Conservation (phyloP, 2,888 invertebrate genomes). For the Andrena praecox region DNA sequence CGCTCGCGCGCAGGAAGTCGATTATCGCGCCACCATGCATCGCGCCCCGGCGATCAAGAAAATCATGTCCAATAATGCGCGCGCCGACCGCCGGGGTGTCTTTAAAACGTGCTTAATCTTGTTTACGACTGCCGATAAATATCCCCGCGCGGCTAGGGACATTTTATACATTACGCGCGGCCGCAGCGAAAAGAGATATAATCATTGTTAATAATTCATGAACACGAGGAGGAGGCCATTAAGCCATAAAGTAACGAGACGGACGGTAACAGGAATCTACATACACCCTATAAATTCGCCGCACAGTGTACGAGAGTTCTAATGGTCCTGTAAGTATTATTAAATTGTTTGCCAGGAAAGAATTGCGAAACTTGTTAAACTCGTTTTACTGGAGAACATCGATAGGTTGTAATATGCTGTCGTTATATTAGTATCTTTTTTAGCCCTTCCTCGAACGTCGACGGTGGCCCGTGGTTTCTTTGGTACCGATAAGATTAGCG, state of each 20-base stretch:
- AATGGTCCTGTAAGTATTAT: too few relatives aligned
- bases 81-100: constrained; percentile 26
- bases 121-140: constrained; percentile 3
- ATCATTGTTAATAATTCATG: background rate
- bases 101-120: constrained; percentile 36
- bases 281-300: background rate
- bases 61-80: constrained; percentile 59
- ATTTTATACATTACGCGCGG: background rate
- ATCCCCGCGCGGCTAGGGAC: background rate
- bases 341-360: too few relatives aligned
- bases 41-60: constrained; percentile 51
- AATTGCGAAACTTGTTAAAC: too few relatives aligned
- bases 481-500: too few relatives aligned
- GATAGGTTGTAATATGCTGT: too few relatives aligned
- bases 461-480: too few relatives aligned
- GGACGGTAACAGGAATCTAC: background rate
- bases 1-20: constrained; percentile 60
- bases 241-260: background rate
- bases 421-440: too few relatives aligned
- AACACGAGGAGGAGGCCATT: background rate
- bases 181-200: background rate
- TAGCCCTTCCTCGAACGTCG: too few relatives aligned
- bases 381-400: too few relatives aligned
- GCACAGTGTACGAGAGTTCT: background rate
- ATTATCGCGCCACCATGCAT: constrained; percentile 60